Evolutionary conservation across 1,140 invertebrate species (phyloP).

Genomic region (Lordiphosa stackelbergi): DNA sequence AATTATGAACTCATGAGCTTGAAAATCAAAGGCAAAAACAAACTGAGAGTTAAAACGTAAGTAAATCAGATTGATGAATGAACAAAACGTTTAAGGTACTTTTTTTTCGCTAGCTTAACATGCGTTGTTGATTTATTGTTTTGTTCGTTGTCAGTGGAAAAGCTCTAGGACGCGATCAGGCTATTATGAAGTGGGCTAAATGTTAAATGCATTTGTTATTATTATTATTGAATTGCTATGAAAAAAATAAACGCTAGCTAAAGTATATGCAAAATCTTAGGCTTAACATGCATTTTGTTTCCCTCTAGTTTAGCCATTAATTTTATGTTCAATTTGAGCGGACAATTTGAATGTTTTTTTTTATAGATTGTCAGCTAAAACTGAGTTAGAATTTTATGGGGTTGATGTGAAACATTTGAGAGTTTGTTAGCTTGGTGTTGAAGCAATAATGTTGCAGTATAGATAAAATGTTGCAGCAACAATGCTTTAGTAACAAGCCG

Average conservation of each 20-base stretch:
- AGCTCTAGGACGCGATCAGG: constrained; percentile 39
- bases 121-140: constrained; percentile 34
- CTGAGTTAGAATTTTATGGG: constrained; percentile 3
- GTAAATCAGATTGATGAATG: constrained; percentile 32
- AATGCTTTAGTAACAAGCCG: no score
- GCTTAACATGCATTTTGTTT: constrained; percentile 38
- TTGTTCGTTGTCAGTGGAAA: constrained; percentile 6
- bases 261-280: constrained; percentile 40
- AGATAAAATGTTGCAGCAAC: no score
- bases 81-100: constrained; percentile 29
- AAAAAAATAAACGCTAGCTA: constrained; percentile 47
- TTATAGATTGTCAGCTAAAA: constrained; percentile 20
- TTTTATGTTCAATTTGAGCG: no score
- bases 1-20: constrained; percentile 58
- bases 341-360: background rate
- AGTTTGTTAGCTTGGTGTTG: no score
- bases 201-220: constrained; percentile 31
- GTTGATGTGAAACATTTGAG: background rate
- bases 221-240: constrained; percentile 31
- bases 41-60: constrained; percentile 22
- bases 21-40: constrained; percentile 32
- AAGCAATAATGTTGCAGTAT: no score
- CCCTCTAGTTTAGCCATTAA: constrained; percentile 1
- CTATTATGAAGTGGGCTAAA: constrained; percentile 32
- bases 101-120: constrained; percentile 38